These are phyloP conservation scores for Drosophila auraria DNA, from an alignment of 1,140 invertebrate species.

Conservation along the genomic window DNA sequence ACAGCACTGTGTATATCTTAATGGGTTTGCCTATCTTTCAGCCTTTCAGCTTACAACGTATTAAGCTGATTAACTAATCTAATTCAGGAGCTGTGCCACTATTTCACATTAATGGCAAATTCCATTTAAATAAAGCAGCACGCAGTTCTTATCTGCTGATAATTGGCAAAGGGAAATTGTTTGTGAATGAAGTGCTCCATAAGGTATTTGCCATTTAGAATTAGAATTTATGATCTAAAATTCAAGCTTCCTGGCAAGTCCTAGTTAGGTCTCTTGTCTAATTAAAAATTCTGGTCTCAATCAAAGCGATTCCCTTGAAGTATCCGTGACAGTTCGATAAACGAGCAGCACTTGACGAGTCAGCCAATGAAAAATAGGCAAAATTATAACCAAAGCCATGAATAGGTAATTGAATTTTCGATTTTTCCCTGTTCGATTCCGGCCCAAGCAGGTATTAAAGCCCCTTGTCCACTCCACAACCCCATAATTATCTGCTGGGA, in stretches of 20 bases:
- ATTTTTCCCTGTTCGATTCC: conserved; percentile 44
- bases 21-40: neutral
- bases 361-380: conserved; percentile 11
- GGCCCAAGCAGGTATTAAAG: neutral
- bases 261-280: neutral
- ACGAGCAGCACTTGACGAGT: neutral
- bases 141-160: conserved; percentile 12
- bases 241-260: neutral
- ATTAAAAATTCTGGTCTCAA: neutral
- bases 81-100: neutral
- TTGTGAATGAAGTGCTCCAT: conserved; percentile 16
- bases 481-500: conserved; percentile 51
- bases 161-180: neutral
- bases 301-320: neutral
- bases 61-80: conserved; percentile 12
- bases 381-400: conserved; percentile 23
- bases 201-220: neutral
- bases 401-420: conserved; percentile 59
- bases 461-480: conserved; percentile 9
- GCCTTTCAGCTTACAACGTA: neutral
- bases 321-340: neutral
- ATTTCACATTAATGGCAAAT: conserved; percentile 24
- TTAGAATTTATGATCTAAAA: no score
- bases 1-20: conserved; percentile 6
- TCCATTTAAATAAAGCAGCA: conserved; percentile 1